These are phyloP conservation scores for Mythimna pallens DNA, from an alignment of 2,888 invertebrate species.

Conservation along the genomic window DNA sequence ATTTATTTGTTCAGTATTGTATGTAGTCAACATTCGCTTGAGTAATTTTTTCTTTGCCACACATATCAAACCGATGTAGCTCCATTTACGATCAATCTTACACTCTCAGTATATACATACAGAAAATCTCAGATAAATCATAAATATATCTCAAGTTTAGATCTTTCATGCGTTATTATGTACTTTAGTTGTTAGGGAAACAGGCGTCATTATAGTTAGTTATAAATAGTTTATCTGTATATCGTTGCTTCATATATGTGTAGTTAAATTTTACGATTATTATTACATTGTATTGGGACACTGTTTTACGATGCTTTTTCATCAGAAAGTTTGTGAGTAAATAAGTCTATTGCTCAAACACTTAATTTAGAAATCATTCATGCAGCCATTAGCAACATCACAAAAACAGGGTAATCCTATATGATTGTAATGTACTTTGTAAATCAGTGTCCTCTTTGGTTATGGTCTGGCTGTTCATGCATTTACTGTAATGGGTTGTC, in stretches of 20 bases:
- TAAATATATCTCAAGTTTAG: slow-evolving; percentile 44
- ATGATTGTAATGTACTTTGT: slow-evolving; percentile 52
- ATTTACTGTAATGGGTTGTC: slow-evolving; percentile 85
- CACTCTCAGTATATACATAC: slow-evolving; percentile 53
- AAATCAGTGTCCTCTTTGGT: slow-evolving; percentile 75
- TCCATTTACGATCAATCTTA: slow-evolving; percentile 44
- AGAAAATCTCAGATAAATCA: slow-evolving; percentile 41
- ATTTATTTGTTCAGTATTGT: slow-evolving; percentile 34
- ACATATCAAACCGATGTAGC: slow-evolving; percentile 19
- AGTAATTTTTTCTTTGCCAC: slow-evolving; percentile 27
- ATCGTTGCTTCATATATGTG: slow-evolving; percentile 80
- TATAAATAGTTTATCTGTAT: slow-evolving; percentile 70
- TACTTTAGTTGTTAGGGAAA: slow-evolving; percentile 54
- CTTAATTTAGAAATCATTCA: slow-evolving; percentile 9
- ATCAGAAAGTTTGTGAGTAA: slow-evolving; percentile 12
- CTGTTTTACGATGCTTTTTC: slow-evolving; percentile 67
- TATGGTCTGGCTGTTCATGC: slow-evolving; percentile 83
- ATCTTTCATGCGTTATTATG: slow-evolving; percentile 57
- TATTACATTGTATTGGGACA: slow-evolving; percentile 73
- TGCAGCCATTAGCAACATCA: slow-evolving; percentile 9
- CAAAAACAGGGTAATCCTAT: slow-evolving; percentile 18
- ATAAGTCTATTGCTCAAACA: slow-evolving; percentile 17
- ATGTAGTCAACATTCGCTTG: slow-evolving; percentile 17
- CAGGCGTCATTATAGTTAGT: slow-evolving; percentile 61
- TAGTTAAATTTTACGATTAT: slow-evolving; percentile 71